Conservation (phyloP, 2,113 vertebrate species). For the Melanerpes aurifrons region DNA sequence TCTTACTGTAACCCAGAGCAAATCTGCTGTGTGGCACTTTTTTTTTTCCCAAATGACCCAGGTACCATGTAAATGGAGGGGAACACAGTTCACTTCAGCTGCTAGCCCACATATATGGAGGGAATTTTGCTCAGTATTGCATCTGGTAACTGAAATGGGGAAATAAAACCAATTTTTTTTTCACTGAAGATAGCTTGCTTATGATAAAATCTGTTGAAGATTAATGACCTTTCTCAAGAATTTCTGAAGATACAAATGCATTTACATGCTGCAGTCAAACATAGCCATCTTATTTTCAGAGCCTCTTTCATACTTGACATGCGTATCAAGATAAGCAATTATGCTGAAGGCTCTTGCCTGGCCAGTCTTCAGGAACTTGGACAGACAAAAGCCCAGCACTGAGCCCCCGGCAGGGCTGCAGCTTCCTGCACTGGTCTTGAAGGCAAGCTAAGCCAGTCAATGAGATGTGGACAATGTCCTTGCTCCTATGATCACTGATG, state of each 20-base stretch:
- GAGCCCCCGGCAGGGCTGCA: background rate
- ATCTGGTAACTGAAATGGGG: background rate
- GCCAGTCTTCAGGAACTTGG: background rate
- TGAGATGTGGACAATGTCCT: background rate
- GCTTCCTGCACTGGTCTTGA: background rate
- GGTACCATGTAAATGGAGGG: background rate
- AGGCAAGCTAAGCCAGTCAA: background rate
- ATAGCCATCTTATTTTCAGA: background rate
- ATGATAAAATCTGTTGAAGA: background rate
- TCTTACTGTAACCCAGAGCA: background rate
- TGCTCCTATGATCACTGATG: background rate
- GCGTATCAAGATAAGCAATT: background rate
- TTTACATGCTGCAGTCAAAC: background rate
- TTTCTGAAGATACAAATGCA: background rate
- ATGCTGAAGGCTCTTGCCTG: accelerated
- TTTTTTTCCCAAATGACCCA: background rate
- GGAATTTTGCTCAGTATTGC: conserved; percentile 12
- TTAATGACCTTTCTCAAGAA: background rate
- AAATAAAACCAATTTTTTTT: background rate
- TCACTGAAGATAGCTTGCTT: background rate
- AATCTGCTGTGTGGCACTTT: background rate
- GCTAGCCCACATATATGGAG: conserved; percentile 25
- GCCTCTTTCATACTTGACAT: background rate
- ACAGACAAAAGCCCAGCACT: background rate
- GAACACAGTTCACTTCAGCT: background rate